Evolutionary conservation across 2,113 vertebrate genomes (phyloP), one percentile per base, ranked within the genome.

Genomic region (Callionymus lyra): DNA sequence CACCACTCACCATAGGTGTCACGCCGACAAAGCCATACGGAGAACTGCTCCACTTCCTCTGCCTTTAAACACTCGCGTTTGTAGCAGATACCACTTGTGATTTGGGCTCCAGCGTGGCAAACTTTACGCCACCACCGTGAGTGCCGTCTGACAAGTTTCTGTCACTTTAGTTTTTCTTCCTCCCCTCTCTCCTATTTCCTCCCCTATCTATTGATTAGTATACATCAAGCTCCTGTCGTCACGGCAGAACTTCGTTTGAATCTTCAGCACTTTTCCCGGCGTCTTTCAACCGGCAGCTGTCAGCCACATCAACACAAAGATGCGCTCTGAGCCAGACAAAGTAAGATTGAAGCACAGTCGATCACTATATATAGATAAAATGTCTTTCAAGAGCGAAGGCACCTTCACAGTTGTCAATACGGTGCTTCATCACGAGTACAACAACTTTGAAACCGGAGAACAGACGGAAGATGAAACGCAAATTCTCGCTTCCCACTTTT

Each of bases 301-400:
- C 83, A 83, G 65, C 63, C 75, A 78, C 77, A 77, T 84, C 79
- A 77, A 68, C 63, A 12, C 51, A 9, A n/a, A 61, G 62, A 68
- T 68, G 55, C 61, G 54, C 66, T 72, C 63, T 2, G 52, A 38
- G 53, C 68, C 53, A 73, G 70, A 65, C 63, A 41, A 70, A 81
- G 75, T 81, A 76, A 77, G 80, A 81, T 70, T 62, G 75, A 74
- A 79, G 79, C 74, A 45, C 76, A 65, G 68, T 77, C 74, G 50
- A 70, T 66, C 68, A 74, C 80, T 84, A 84, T 80, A 84, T 83
- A 76, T 81, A 84, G 82, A 79, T 81, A 76, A 82, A 75, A 78
- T 80, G 80, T 80, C 70, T 69, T 76, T 76, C 69, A 76, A 59
- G 65, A 68, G 59, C 68, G 65, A 59, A 72, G 69, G 68, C 75